Percentiles rank a stretch among this genome's conserved stretches.
These are phyloP conservation scores for Synaphobranchus kaupii DNA, from an alignment of 2,797 vertebrate genomes.

Conservation along the genomic window DNA sequence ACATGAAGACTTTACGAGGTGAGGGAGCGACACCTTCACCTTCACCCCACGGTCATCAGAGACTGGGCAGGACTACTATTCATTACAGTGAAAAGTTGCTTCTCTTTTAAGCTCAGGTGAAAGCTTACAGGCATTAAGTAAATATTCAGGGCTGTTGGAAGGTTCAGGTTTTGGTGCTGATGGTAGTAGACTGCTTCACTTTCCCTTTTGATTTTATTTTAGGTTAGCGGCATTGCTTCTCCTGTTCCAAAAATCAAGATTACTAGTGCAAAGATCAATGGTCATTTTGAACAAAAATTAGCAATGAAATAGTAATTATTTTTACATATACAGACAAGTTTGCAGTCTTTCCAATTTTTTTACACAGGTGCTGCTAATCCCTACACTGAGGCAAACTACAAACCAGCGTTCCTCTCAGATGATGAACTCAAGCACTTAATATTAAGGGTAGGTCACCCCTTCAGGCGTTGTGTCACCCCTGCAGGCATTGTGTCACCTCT, in stretches of 20 bases:
- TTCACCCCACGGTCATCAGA: neutral
- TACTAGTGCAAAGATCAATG: neutral
- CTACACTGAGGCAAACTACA: slow-evolving; percentile 84
- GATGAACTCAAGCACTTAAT: slow-evolving; percentile 91
- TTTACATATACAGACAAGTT: neutral
- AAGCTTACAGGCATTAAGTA: neutral
- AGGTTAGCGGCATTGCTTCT: neutral
- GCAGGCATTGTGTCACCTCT: no score
- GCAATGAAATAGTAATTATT: neutral
- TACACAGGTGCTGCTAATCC: slow-evolving; percentile 77
- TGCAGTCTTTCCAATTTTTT: neutral
- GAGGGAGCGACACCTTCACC: slow-evolving; percentile 33
- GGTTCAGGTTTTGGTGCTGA: neutral
- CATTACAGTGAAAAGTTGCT: neutral
- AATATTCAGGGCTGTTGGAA: neutral
- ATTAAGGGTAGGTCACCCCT: slow-evolving; percentile 76
- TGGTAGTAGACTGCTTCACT: neutral
- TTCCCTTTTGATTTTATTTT: neutral
- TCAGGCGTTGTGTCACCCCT: slow-evolving; percentile 30
- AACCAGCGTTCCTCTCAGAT: slow-evolving; percentile 88
- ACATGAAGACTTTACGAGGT: slow-evolving; percentile 90
- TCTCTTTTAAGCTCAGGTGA: neutral
- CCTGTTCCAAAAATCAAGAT: neutral
- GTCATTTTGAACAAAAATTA: neutral
- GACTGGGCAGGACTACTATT: neutral